Evolutionary conservation across 2,888 invertebrate genomes (phyloP).

Genomic region (Cyaniris semiargus): DNA sequence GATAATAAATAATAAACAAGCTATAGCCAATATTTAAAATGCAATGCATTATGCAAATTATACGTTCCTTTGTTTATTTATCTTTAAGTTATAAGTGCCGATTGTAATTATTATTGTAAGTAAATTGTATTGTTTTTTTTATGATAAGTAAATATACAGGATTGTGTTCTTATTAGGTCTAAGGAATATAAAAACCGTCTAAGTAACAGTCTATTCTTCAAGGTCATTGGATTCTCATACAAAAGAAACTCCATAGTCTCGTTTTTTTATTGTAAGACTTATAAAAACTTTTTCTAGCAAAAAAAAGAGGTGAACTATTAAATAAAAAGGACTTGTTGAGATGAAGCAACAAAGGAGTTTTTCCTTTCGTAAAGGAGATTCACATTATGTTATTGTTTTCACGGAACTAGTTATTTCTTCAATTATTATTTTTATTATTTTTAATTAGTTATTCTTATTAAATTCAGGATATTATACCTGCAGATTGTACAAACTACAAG

Average conservation of each 20-base stretch:
- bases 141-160: not conserved
- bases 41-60: not conserved
- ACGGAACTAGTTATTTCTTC: no score
- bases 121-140: not conserved
- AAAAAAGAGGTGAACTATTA: not conserved
- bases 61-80: not conserved
- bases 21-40: not conserved
- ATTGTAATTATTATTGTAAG: not conserved
- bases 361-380: no score
- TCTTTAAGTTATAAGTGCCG: not conserved
- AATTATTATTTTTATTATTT: no score
- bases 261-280: not conserved
- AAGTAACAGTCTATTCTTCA: conserved; percentile 1
- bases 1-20: not conserved
- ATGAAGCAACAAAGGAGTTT: no score
- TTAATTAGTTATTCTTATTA: no score
- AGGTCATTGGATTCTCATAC: not conserved
- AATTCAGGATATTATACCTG: no score
- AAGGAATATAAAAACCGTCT: not conserved
- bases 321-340: not conserved
- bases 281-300: not conserved
- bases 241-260: not conserved
- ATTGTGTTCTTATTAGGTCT: not conserved
- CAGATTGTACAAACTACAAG: no score
- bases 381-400: no score